Evolutionary conservation across 1,140 invertebrate genomes (phyloP), one percentile per base, ranked within the genome.

Genomic region (Panagrolaimus sp.): DNA sequence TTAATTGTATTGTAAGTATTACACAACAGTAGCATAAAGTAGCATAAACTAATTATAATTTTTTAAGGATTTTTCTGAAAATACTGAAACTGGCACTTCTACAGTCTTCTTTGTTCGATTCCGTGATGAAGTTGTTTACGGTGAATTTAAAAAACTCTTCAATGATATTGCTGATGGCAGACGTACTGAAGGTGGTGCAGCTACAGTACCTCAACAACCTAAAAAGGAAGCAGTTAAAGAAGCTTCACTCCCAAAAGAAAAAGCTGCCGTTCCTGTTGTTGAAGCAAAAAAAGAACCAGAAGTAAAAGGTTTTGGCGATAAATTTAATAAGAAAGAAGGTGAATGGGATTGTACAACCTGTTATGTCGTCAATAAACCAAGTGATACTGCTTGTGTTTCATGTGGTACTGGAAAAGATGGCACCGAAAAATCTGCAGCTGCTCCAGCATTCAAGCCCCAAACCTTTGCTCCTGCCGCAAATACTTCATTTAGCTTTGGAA

Each of bases 1-100:
- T 58, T n/a, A 21, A 28, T 17, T 21, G 21, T 26, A n/a, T 58
- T 4, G 52, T 58, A 58, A 58, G 52, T 58, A n/a, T 9, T 58
- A 6, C 32, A 7, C 32, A 38, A 7, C 32, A 38, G 32, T 4
- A 4, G 32, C 32, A 38, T 38, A n/a, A n/a, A n/a, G n/a, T n/a
- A n/a, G 32, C 32, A 4, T 4, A 38, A 38, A 38, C n/a, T n/a
- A n/a, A n/a, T n/a, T 38, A 38, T 14, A 24, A n/a, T 64, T 32
- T 21, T 71, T 43, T 24, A 67, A 58, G 70, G 72, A 73, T 52
- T 73, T 73, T 38, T 58, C 52, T 38, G 72, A 73, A 14, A 70
- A 72, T n/a, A 28, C 44, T 21, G 9, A 32, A 15, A 21, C 12
- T 48, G 71, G 71, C 24, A 14, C 14, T 15, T 64, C 74, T 47